Evolutionary conservation across 2,797 vertebrate species (phyloP).

Genomic region (Sylvia borin): DNA sequence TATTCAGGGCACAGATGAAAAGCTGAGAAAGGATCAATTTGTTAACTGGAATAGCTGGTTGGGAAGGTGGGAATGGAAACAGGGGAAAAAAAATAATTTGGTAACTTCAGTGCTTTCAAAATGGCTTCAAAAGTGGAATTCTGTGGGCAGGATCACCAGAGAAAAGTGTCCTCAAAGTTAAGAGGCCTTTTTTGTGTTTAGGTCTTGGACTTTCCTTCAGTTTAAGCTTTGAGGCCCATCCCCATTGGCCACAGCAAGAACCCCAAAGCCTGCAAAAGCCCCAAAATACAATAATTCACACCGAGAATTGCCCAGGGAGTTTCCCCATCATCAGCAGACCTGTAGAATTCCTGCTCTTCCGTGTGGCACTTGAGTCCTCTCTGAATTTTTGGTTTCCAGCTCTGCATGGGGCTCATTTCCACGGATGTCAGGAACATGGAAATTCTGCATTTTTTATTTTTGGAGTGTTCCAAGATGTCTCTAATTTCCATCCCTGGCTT

Average conservation of each 20-base stretch:
- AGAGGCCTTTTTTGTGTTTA: background rate
- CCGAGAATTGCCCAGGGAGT: background rate
- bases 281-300: background rate
- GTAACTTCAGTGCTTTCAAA: background rate
- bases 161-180: background rate
- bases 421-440: background rate
- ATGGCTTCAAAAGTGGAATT: background rate
- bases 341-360: background rate
- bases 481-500: background rate
- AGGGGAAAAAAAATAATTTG: background rate
- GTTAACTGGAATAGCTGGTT: background rate
- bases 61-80: background rate
- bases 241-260: background rate
- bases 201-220: background rate
- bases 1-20: background rate
- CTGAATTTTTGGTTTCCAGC: background rate
- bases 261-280: background rate
- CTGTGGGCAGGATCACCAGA: too few relatives aligned
- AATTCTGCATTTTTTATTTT: background rate
- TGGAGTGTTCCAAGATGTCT: fast-evolving
- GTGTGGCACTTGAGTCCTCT: background rate
- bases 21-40: background rate
- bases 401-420: too few relatives aligned
- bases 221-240: background rate
- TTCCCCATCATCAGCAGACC: background rate